phyloP scores from a whole-genome alignment of 1,140 invertebrate genomes.

The Eufriesea mexicana region DNA sequence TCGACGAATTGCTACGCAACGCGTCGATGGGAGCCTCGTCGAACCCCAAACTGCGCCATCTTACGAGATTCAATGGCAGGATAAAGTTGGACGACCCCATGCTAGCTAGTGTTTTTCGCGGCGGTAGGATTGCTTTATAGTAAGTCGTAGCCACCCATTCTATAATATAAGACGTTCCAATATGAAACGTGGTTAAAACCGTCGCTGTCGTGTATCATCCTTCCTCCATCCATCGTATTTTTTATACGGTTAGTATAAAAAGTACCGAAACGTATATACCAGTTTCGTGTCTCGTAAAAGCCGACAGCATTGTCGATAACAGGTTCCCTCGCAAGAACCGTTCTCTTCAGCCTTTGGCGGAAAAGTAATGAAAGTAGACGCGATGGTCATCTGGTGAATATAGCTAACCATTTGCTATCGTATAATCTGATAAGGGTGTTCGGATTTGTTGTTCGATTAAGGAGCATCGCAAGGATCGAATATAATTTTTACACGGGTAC shows the following conservation, averaged over 20 bases:
- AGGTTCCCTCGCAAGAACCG: conserved; percentile 44
- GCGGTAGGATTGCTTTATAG: conserved; percentile 40
- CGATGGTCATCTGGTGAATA: conserved; percentile 11
- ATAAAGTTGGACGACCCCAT: conserved; percentile 52
- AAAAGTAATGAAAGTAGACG: conserved; percentile 23
- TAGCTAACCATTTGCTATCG: neutral
- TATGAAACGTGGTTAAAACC: conserved; percentile 25
- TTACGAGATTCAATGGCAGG: conserved; percentile 47
- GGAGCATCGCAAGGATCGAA: too few relatives aligned
- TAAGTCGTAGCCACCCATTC: conserved; percentile 3
- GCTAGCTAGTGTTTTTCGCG: conserved; percentile 15
- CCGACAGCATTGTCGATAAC: conserved; percentile 56
- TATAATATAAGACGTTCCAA: neutral
- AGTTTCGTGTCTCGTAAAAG: conserved; percentile 64
- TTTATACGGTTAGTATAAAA: conserved; percentile 56
- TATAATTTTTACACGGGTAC: neutral
- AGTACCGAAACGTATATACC: conserved; percentile 41
- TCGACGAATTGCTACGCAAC: conserved; percentile 27
- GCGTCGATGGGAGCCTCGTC: neutral
- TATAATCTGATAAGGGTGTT: conserved; percentile 17
- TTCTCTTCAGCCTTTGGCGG: conserved; percentile 45
- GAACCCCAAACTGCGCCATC: conserved; percentile 17
- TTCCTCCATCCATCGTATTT: conserved; percentile 36
- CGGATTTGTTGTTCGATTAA: neutral
- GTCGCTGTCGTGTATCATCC: neutral